phyloP scores from a whole-genome alignment of 2,797 vertebrate species.

The Xiphorhynchus erythropygius region DNA sequence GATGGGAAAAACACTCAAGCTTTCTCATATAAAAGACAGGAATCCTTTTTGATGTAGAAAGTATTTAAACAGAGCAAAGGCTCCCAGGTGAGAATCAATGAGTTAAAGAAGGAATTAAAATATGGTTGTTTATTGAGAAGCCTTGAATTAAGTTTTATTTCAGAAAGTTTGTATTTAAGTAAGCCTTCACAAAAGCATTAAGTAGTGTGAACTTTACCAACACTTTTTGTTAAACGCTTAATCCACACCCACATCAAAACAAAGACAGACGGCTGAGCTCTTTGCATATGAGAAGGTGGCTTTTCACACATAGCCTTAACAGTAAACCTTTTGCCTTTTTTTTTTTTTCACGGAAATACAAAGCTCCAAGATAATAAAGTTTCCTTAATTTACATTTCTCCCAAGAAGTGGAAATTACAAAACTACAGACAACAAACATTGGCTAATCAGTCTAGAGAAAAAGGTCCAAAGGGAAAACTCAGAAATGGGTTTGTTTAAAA shows the following conservation, averaged over 20 bases:
- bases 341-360: constrained; percentile 5
- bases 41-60: not conserved
- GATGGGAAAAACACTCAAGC: not conserved
- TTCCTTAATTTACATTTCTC: constrained; percentile 46
- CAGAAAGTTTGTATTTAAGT: constrained; percentile 1
- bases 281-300: constrained; percentile 60
- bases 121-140: constrained; percentile 4
- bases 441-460: constrained; percentile 35
- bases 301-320: constrained; percentile 62
- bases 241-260: constrained; percentile 64
- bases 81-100: constrained; percentile 9
- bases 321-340: constrained; percentile 35
- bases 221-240: constrained; percentile 39
- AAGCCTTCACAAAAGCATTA: constrained; percentile 26
- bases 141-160: not conserved
- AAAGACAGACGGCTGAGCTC: constrained; percentile 43
- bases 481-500: constrained; percentile 26
- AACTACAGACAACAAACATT: constrained; percentile 44
- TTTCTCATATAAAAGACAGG: not conserved
- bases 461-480: constrained; percentile 12
- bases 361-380: constrained; percentile 44
- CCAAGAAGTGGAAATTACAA: constrained; percentile 56
- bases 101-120: constrained; percentile 8
- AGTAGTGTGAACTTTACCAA: constrained; percentile 48
- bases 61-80: not conserved